Evolutionary conservation across 2,113 vertebrate species (phyloP), one percentile per base, ranked within the genome.

Genomic region (Proterorhinus semilunaris): DNA sequence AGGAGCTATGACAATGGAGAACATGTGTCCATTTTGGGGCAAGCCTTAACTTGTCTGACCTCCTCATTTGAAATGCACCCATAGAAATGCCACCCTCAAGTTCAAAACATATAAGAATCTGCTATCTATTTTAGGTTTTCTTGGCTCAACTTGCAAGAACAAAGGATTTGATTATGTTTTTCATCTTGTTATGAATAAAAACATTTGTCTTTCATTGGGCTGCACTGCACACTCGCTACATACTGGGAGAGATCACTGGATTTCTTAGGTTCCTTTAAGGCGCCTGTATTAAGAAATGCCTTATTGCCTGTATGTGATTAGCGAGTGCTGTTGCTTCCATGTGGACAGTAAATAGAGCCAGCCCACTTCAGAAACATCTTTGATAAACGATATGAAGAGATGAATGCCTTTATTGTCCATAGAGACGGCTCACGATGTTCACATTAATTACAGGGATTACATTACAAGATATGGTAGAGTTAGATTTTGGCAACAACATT

Each of bases 11-110:
- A 93, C 90, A 92, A 92, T 88, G 69, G 85, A 83, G 84, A 91
- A 91, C 92, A 89, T 87, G 85, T 91, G 89, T 90, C 89, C 72
- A 16, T 81, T 82, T 80, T 75, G 77, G 89, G 87, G 85, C 92
- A 92, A 85, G 92, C 81, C 86, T 77, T 74, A 83, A 90, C 92
- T 79, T 89, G 91, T 89, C 86, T 87, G 71, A 83, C 68, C 83
- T 67, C 81, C 71, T 81, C 76, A 78, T 83, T 85, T 76, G 46
- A 55, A 82, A 86, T 85, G 79, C 73, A 36, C 68, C 78, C 85
- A 76, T 78, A 80, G 72, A 74, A 82, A 83, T 83, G 65, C 27
- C 65, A 45, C 69, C 65, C 51, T 43, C 64, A 21, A 46, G 72
- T 73, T 71, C 58, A 64, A 68, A 36, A 65, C 51, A 83, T 69